These are phyloP conservation scores for Indicator maculatus DNA, from an alignment of 2,113 vertebrate genomes.

Conservation along the genomic window DNA sequence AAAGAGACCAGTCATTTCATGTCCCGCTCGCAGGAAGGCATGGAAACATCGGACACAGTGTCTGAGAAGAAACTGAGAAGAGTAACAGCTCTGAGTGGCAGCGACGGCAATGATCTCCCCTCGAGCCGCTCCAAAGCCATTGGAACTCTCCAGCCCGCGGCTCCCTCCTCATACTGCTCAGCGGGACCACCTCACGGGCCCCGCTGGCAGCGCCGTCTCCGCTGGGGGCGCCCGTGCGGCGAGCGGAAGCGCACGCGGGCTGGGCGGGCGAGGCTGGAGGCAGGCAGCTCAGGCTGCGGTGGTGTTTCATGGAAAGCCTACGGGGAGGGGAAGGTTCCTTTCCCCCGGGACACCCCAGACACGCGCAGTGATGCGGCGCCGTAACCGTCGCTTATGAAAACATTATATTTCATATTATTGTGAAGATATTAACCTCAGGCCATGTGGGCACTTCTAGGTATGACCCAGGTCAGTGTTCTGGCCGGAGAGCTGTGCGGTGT, in stretches of 20 bases:
- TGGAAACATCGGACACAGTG: not conserved
- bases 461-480: not conserved
- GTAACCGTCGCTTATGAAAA: not conserved
- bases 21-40: not conserved
- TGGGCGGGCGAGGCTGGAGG: not conserved
- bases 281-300: not conserved
- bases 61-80: not conserved
- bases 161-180: rapidly evolving
- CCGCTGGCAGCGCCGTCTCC: not conserved
- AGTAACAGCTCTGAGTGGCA: not conserved
- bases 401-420: rapidly evolving
- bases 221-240: not conserved
- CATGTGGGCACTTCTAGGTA: not conserved
- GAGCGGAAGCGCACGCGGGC: not conserved
- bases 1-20: not conserved
- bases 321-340: not conserved
- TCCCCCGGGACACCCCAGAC: too few relatives aligned
- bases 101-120: not conserved
- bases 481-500: not conserved
- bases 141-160: not conserved
- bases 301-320: rapidly evolving
- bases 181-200: rapidly evolving
- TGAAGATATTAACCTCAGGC: not conserved
- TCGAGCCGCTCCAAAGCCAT: not conserved
- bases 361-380: not conserved